These are phyloP conservation scores for Euura saliciscinereae DNA, from an alignment of 1,140 invertebrate species.

Conservation along the genomic window DNA sequence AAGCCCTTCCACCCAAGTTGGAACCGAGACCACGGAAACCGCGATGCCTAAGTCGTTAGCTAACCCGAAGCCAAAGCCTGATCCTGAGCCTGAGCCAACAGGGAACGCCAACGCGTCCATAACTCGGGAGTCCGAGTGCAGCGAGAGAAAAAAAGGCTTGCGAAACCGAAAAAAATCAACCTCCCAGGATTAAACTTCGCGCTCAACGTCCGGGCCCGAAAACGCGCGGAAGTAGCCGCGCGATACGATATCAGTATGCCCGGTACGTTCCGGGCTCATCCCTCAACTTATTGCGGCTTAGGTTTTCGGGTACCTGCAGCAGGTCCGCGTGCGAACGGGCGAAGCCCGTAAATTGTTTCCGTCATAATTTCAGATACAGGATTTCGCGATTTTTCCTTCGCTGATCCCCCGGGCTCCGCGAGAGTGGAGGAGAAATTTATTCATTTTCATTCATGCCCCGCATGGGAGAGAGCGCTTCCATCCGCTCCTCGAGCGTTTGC, in stretches of 20 bases:
- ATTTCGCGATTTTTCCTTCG: no score
- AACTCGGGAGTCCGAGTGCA: no score
- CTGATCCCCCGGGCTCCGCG: neutral
- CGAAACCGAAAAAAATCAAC: no score
- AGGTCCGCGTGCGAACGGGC: neutral
- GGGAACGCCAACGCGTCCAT: no score
- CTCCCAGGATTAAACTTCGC: no score
- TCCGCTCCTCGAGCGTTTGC: neutral
- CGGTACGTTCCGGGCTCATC: neutral
- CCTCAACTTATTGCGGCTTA: constrained; percentile 7
- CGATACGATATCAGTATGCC: neutral
- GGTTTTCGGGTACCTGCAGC: neutral
- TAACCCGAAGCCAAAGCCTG: neutral
- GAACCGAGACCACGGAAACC: constrained; percentile 4
- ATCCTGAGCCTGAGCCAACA: no score
- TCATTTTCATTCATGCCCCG: neutral
- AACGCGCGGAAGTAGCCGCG: neutral
- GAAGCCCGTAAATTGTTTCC: constrained; percentile 5
- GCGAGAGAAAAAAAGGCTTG: no score
- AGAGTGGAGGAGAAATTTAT: neutral
- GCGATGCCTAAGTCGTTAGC: constrained; percentile 4
- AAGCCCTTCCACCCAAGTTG: constrained; percentile 50
- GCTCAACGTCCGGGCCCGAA: no score
- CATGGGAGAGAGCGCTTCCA: neutral
- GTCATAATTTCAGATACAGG: neutral